These are phyloP conservation scores for Dichetophora obliterata DNA, from an alignment of 2,888 invertebrate genomes.

Conservation along the genomic window DNA sequence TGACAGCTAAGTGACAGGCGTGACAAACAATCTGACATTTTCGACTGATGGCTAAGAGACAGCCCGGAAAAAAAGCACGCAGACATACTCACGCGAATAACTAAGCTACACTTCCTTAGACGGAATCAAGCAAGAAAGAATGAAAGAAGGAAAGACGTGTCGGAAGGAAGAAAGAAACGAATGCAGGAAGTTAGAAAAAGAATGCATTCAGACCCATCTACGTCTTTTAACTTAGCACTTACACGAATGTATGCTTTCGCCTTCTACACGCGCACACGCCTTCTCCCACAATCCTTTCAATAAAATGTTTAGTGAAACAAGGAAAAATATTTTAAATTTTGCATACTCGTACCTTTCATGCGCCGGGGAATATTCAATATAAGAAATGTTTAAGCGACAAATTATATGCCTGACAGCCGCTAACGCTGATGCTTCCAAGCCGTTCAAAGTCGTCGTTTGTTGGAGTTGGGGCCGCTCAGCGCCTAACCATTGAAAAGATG, in stretches of 20 bases:
- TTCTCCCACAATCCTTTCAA: no score
- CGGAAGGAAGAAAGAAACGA: neutral
- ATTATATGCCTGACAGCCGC: neutral
- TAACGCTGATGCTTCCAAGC: neutral
- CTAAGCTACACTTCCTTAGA: neutral
- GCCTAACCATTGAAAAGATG: neutral
- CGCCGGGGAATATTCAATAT: neutral
- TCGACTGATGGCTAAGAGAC: constrained; percentile 7
- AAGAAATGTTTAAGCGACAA: neutral
- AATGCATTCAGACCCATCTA: neutral
- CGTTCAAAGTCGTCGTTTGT: no score
- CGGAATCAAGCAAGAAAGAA: neutral
- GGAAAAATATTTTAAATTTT: neutral
- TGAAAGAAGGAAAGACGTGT: neutral
- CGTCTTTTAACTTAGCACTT: no score
- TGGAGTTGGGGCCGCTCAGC: neutral
- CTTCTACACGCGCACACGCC: no score
- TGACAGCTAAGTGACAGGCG: constrained; percentile 27
- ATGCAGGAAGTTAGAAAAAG: neutral
- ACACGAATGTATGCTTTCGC: no score
- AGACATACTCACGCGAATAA: neutral
- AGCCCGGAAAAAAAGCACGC: neutral
- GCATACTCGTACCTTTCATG: neutral
- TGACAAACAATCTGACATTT: constrained; percentile 28
- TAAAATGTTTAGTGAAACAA: no score